Conservation (phyloP, 2,888 invertebrate genomes). For the Cybosia mesomella region DNA sequence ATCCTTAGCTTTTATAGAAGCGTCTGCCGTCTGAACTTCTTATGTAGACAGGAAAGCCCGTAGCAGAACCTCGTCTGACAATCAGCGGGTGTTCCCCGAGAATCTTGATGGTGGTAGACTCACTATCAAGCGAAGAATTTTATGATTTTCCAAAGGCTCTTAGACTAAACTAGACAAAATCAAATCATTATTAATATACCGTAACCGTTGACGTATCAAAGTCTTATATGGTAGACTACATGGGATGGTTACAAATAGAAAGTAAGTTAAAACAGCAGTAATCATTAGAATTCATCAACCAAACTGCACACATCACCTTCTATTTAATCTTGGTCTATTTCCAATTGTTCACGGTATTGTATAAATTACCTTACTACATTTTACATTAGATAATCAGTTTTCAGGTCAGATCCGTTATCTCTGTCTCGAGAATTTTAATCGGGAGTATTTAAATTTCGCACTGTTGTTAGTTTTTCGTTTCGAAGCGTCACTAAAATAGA, state of each 20-base stretch:
- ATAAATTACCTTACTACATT: neutral
- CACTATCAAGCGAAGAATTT: neutral
- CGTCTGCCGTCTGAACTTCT: neutral
- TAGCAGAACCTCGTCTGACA: neutral
- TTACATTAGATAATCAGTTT: conserved; percentile 24
- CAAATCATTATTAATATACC: neutral
- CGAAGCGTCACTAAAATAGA: conserved; percentile 41
- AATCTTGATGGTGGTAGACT: neutral
- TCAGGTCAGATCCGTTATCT: conserved; percentile 23
- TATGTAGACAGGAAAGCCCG: neutral
- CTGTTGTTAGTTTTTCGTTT: conserved; percentile 37
- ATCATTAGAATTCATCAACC: conserved; percentile 3
- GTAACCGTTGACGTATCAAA: neutral
- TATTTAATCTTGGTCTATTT: conserved; percentile 13
- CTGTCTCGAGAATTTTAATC: conserved; percentile 36
- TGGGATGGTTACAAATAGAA: neutral
- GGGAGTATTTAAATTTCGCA: conserved; percentile 35
- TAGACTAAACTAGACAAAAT: neutral
- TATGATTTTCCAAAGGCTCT: neutral
- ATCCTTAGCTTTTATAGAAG: no score
- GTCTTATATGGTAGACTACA: neutral
- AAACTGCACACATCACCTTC: neutral
- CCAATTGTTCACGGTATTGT: conserved; percentile 5
- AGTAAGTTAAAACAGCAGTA: neutral
- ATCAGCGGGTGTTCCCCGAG: neutral